Evolutionary conservation across 2,113 vertebrate species (phyloP), one percentile per base, ranked within the genome.

Genomic region (Lethenteron reissneri): DNA sequence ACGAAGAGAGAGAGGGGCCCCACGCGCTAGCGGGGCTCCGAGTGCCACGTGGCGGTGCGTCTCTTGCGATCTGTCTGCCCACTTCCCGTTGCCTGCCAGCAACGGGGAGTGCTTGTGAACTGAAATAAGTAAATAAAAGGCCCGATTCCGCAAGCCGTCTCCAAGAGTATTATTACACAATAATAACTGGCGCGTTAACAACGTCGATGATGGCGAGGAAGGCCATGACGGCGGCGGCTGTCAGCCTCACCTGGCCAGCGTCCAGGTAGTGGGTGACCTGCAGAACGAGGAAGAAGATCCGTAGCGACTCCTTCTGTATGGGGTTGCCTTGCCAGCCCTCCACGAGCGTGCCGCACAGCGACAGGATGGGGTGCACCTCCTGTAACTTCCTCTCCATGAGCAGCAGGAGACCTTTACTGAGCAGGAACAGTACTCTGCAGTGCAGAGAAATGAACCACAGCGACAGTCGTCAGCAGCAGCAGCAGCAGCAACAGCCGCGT

Each of bases 251-350:
- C 89, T 99, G 94, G 57, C 94, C 94, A 0, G 94, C 94, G 10
- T 99, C 94, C 82, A 99, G 80, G 79, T 99, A 99, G 77, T 96
- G 94, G 0, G 94, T 96, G 75, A 99, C 94, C 78, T 99, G 94
- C 56, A 99, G 86, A 2, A 99, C 92, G 64, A 99, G 75, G 84
- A 97, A 99, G 78, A 99, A 99, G 1, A 97, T 92, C 0, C 94
- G 80, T 1, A 99, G 76, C 0, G 94, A 95, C 78, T 99, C 94
- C 72, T 99, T 99, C 82, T 99, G 94, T 79, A 99, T 99, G 73
- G 92, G 94, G 74, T 99, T 97, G 10, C 94, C 94, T 76, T 96
- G 92, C 94, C 94, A 99, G 80, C 89, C 97, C 77, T 99, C 94
- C n/a, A 99, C 94, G 2, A 99, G 96, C 74, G 94, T 92, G 71